These are phyloP conservation scores for Rhynchopsitta pachyrhyncha DNA, from an alignment of 2,113 vertebrate genomes.

Conservation along the genomic window DNA sequence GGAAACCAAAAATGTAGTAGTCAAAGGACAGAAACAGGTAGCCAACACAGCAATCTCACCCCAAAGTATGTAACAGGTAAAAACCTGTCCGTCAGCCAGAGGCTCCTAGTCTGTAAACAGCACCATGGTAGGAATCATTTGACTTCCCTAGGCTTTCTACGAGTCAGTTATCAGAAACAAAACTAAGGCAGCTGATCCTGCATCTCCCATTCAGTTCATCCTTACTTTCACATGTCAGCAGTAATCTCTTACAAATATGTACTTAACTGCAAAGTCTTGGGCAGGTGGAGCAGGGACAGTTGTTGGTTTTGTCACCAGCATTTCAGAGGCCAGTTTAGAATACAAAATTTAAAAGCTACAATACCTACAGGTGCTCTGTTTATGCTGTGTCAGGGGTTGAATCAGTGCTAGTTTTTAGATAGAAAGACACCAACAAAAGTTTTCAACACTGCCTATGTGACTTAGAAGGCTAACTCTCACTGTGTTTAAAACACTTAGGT, in stretches of 20 bases:
- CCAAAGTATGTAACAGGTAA: not conserved
- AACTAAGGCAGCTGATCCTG: rapidly evolving
- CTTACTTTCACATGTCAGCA: not conserved
- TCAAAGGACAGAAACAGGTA: not conserved
- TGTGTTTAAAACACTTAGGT: not conserved
- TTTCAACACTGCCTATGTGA: not conserved
- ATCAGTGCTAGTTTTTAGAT: not conserved
- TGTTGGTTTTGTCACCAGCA: not conserved
- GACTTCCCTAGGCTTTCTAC: not conserved
- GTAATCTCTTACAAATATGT: not conserved
- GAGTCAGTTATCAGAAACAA: not conserved
- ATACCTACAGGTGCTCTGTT: not conserved
- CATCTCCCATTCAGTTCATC: not conserved
- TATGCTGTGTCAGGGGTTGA: not conserved
- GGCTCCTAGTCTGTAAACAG: not conserved
- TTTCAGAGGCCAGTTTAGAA: not conserved
- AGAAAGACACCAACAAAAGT: not conserved
- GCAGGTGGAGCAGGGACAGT: not conserved
- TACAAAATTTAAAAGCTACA: not conserved
- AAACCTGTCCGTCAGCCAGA: rapidly evolving
- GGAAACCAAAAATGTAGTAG: not conserved
- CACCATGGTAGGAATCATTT: rapidly evolving
- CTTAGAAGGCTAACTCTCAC: not conserved
- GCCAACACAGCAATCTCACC: not conserved
- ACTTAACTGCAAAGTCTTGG: not conserved